A percentile compares a stretch with the other conserved stretches of the same genome.
Evolutionary conservation across 2,113 vertebrate genomes (phyloP).

Genomic region (Capricornis sumatraensis): DNA sequence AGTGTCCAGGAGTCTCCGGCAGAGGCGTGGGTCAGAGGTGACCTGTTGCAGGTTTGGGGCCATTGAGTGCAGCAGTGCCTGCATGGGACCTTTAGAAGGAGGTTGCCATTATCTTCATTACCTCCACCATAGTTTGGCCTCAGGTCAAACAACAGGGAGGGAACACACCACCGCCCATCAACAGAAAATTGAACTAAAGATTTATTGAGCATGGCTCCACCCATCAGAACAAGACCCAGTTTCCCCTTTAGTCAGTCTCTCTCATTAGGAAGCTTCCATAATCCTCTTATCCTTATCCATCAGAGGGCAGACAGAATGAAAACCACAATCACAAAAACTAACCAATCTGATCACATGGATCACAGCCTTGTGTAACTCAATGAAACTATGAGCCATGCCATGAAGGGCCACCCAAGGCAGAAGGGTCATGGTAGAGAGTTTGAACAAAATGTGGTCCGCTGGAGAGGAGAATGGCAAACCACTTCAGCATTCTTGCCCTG

Average conservation of each 20-base stretch:
- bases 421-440: neutral
- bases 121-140: neutral
- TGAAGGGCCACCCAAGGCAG: neutral
- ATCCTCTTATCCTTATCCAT: neutral
- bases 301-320: neutral
- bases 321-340: neutral
- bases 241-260: neutral
- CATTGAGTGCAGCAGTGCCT: neutral
- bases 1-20: neutral
- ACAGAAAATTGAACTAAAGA: neutral
- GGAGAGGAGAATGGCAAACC: neutral
- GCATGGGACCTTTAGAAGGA: neutral
- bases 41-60: neutral
- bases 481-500: neutral
- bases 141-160: neutral
- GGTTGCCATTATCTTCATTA: neutral
- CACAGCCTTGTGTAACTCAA: neutral
- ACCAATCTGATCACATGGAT: neutral
- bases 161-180: rapidly evolving
- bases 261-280: neutral
- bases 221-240: neutral
- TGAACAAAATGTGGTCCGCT: neutral
- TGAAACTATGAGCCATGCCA: neutral
- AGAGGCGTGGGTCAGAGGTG: neutral
- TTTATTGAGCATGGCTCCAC: neutral